Base-by-base conservation (phyloP, 2,888 invertebrate species). In the Mayetiola destructor region DNA sequence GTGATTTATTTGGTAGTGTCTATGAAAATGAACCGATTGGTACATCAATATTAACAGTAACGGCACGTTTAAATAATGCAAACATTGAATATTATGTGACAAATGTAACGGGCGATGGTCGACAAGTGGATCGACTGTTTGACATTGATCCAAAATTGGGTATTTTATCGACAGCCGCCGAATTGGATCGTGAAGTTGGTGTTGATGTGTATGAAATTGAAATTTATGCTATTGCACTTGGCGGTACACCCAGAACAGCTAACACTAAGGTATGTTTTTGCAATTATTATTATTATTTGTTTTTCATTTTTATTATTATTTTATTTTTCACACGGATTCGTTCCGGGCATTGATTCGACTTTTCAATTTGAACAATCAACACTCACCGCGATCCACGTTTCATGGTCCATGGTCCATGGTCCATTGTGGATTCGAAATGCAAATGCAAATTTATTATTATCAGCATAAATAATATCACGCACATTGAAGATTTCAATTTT, bases 1-100 rank as follows among this genome's bases (percentile, higher is more conserved):
- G 81, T 63, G 73, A 77, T 40, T 81, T 84, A 64, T 78, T 81
- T 60, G 89, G 89, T 57, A 84, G 81, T 61, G 88, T 95, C 39
- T 82, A 82, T 65, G 95, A 95, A 72, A 93, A 94, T 73, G 89
- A 91, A 70, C 84, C 87, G 1, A 79, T 84, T 56, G 93, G 92
- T 57, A 88, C 88, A 14, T 86, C 85, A 65, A 85, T 95, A 63
- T 71, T 91, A 64, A 85, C 85, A 64, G 82, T 94, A 64, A 80
- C 78, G 62, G 89, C 88, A 64, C 80, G 80, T 62, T 78, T 80
- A 63, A 73, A 73, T 62, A 27, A 8, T 10, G 79, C 79, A 57
- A 79, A 81, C 65, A 79, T 93, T 69, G 90, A 91, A 72, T 94
- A 90, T 75, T 93, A 89, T 74, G 85, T 94, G 71, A 90, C 89